Percentiles rank a stretch among this genome's conserved stretches.
phyloP scores from a whole-genome alignment of 2,113 vertebrate genomes.

The Sinocyclocheilus anshuiensis region DNA sequence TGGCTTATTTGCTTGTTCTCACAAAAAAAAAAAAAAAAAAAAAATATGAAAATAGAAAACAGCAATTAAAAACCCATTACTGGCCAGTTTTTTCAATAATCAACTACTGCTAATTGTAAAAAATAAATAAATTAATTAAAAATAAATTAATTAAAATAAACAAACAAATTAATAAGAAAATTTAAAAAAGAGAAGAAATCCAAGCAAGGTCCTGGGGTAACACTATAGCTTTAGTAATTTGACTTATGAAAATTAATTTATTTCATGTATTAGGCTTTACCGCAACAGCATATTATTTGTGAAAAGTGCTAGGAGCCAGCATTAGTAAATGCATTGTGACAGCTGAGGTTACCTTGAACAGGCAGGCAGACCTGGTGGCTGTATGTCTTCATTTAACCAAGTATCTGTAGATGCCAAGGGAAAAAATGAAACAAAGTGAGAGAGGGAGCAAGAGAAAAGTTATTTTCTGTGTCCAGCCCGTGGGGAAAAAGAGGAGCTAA shows the following conservation, averaged over 20 bases:
- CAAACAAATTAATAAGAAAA: no score
- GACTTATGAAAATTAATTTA: slow-evolving; percentile 63
- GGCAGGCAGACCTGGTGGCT: slow-evolving; percentile 73
- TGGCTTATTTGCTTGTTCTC: background rate
- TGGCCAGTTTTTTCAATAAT: no score
- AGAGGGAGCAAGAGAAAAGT: slow-evolving; percentile 61
- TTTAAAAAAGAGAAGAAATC: background rate
- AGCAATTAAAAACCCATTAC: no score
- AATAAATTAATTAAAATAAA: no score
- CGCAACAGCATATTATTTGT: slow-evolving; percentile 71
- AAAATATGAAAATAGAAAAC: no score
- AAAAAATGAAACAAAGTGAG: slow-evolving; percentile 49
- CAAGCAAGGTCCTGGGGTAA: slow-evolving; percentile 38
- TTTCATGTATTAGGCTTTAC: slow-evolving; percentile 72
- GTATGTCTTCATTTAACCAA: slow-evolving; percentile 83
- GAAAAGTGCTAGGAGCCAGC: slow-evolving; percentile 64
- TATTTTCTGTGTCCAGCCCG: slow-evolving; percentile 78
- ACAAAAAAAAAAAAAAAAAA: no score
- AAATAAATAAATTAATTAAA: no score
- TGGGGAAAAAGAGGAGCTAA: slow-evolving; percentile 74
- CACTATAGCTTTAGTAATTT: slow-evolving; percentile 58
- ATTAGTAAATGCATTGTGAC: slow-evolving; percentile 78
- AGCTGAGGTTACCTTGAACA: slow-evolving; percentile 84
- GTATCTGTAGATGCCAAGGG: slow-evolving; percentile 79
- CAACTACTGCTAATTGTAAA: no score